A percentile compares a stretch with the other conserved stretches of the same genome.
Evolutionary conservation across 2,888 invertebrate genomes (phyloP).

Genomic region (Cantharis flavilabris): DNA sequence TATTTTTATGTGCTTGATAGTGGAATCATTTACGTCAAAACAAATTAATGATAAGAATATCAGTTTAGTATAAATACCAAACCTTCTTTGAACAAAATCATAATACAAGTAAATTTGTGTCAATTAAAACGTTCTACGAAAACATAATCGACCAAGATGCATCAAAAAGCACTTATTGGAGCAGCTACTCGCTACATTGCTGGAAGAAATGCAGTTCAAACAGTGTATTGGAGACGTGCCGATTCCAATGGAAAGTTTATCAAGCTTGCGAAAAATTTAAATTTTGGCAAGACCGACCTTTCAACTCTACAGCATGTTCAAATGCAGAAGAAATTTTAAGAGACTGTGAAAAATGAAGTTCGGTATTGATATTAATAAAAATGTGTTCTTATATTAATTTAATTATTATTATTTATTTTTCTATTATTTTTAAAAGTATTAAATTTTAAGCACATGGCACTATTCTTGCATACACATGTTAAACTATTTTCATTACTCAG

Average conservation of each 20-base stretch:
- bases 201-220: conserved; percentile 75
- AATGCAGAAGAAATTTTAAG: conserved; percentile 5
- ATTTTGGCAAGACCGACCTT: not conserved
- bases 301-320: conserved; percentile 8
- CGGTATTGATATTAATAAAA: not conserved
- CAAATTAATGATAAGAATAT: conserved; percentile 3
- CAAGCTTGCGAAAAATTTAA: conserved; percentile 37
- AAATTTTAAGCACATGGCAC: not conserved
- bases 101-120: not conserved
- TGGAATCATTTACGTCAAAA: conserved; percentile 1
- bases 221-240: conserved; percentile 73
- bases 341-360: not conserved
- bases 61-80: conserved; percentile 7
- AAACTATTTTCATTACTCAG: not conserved
- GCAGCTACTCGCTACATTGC: conserved; percentile 74
- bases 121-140: not conserved
- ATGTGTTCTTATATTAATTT: not conserved
- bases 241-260: conserved; percentile 47
- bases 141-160: conserved; percentile 41
- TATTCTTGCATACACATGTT: not conserved
- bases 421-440: not conserved
- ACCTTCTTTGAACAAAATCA: not conserved
- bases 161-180: conserved; percentile 64
- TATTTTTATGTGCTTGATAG: conserved; percentile 2
- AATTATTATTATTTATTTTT: not conserved